Evolutionary conservation across 2,797 vertebrate species (phyloP).

Genomic region (Bufotes viridis): DNA sequence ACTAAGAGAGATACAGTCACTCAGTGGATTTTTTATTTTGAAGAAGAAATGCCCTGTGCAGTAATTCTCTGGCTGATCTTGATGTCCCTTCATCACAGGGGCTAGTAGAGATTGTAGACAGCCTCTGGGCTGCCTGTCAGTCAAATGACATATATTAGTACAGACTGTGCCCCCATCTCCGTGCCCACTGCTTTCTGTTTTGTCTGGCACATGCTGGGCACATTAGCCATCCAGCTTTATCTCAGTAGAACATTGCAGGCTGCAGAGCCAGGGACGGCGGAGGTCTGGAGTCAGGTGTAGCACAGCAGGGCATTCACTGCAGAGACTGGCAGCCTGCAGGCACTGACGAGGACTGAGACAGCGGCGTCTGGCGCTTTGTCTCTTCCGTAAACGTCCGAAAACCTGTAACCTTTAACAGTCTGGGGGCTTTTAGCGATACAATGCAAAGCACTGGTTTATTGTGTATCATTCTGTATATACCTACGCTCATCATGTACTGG

Average conservation of each 20-base stretch:
- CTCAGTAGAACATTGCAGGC: constrained; percentile 50
- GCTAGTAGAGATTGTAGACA: neutral
- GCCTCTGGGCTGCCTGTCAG: neutral
- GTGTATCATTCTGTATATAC: neutral
- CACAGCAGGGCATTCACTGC: constrained; percentile 56
- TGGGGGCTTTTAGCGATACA: neutral
- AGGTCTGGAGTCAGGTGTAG: constrained; percentile 58
- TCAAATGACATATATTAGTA: neutral
- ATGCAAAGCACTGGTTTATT: neutral
- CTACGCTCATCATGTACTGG: neutral
- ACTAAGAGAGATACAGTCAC: too few relatives aligned
- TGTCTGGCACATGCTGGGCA: neutral
- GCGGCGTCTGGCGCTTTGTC: constrained; percentile 33
- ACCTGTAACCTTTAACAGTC: constrained; percentile 56
- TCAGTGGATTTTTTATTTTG: too few relatives aligned
- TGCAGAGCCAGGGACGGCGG: constrained; percentile 45
- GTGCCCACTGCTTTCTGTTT: constrained; percentile 27
- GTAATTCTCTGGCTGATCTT: neutral
- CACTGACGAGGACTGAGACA: constrained; percentile 7
- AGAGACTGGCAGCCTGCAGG: constrained; percentile 67
- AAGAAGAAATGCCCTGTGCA: neutral
- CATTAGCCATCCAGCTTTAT: constrained; percentile 40
- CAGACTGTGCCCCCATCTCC: constrained; percentile 9
- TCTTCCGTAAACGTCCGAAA: constrained; percentile 40
- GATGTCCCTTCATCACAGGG: neutral